These are phyloP conservation scores for Epizoanthus ramosus DNA, from an alignment of 92 coral and sea anemone genomes.

Conservation along the genomic window DNA sequence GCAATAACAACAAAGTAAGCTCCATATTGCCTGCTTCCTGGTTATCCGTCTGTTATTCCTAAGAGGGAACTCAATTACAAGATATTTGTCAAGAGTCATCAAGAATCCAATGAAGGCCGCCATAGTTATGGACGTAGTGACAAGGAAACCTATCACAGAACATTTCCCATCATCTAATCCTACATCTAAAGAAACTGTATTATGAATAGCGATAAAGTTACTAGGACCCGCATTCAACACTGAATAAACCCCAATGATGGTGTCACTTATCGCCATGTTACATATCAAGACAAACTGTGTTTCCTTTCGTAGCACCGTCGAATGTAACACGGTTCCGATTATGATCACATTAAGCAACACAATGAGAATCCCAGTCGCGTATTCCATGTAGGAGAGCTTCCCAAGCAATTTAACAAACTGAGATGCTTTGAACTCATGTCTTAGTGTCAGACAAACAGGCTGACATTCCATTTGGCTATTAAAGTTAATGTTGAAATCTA, in stretches of 20 bases:
- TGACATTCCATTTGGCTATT: not conserved
- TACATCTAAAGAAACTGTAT: not conserved
- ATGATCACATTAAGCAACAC: conserved; percentile 2
- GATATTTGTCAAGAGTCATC: conserved; percentile 7
- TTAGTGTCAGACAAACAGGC: not conserved
- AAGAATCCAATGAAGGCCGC: not conserved
- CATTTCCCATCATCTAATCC: not conserved
- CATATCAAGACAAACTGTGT: conserved; percentile 3
- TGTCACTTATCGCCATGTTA: conserved; percentile 6
- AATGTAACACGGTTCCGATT: conserved; percentile 11
- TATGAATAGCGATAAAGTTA: not conserved
- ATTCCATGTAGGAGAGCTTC: not conserved
- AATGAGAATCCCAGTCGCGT: not conserved
- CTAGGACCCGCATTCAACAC: not conserved
- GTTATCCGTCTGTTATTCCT: not conserved
- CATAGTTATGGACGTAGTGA: not conserved
- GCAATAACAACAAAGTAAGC: conserved; percentile 7
- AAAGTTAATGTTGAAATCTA: not conserved
- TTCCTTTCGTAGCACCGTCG: conserved; percentile 1
- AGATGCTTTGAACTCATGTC: not conserved
- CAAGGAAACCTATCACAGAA: not conserved
- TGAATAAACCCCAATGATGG: not conserved
- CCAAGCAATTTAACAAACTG: not conserved
- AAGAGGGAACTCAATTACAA: conserved; percentile 4
- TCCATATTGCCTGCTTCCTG: not conserved